Percentiles rank a stretch among this genome's conserved stretches.
phyloP scores from a whole-genome alignment of 2,113 vertebrate genomes.

The Marmota flaviventris region DNA sequence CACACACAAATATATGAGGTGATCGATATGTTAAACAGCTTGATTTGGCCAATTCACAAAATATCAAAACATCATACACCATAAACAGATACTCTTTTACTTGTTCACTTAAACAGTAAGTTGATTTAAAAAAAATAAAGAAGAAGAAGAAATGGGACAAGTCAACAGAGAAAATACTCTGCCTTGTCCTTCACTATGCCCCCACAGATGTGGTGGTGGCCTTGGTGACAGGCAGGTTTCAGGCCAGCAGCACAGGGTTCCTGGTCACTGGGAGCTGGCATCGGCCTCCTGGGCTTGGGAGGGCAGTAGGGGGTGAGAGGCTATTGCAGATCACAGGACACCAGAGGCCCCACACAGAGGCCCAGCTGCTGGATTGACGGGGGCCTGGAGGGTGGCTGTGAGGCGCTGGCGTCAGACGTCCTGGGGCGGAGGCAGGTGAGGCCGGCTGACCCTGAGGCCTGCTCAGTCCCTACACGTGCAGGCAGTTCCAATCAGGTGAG shows the following conservation, averaged over 20 bases:
- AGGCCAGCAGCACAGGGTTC: background rate
- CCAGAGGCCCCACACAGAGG: background rate
- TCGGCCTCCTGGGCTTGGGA: background rate
- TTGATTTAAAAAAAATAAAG: background rate
- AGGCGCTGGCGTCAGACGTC: background rate
- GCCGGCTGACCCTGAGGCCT: background rate
- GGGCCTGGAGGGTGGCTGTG: background rate
- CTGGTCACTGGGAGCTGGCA: accelerated
- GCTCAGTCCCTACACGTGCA: background rate
- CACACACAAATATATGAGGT: background rate
- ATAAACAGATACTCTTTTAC: background rate
- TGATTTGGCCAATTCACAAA: background rate
- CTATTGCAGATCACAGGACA: constrained; percentile 38
- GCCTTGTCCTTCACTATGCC: accelerated
- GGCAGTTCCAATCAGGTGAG: background rate
- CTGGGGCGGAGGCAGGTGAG: background rate
- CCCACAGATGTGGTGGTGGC: background rate
- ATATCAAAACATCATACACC: too few relatives aligned
- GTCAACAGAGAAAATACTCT: background rate
- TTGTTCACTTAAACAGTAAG: background rate
- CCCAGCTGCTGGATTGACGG: constrained; percentile 39
- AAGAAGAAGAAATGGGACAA: background rate
- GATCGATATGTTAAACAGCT: background rate
- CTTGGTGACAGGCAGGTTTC: background rate
- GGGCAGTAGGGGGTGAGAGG: background rate